Evolutionary conservation across 2,113 vertebrate species (phyloP), one percentile per base, ranked within the genome.

Genomic region (Oostethus manadensis): DNA sequence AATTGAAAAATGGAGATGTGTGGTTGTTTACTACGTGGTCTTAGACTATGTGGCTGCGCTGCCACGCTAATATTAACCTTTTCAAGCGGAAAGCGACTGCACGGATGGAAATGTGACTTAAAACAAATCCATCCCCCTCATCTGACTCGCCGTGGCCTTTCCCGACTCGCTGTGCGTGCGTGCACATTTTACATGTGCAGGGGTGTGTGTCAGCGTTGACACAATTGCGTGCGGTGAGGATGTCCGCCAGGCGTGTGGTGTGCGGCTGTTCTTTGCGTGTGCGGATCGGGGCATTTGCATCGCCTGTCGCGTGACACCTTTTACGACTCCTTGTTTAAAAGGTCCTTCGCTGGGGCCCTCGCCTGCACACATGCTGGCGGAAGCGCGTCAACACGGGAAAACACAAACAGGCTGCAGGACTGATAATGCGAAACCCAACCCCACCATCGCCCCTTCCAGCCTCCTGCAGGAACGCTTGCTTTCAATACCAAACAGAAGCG

Each of bases 271-370:
- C 75, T 78, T 72, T 73, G 58, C 10, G 18, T 73, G 10, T 4
- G 69, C 16, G 17, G 64, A 74, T 69, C 66, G 67, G 45, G 55
- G 68, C 75, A 70, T 82, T 83, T 76, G 68, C 50, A 35, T 35
- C 35, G 20, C 63, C 62, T 78, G 64, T 79, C 64, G 6, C 47
- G 62, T 69, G 65, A 71, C 77, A 74, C 68, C 64, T 70, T 85
- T 84, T 80, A 78, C 66, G 75, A 76, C 78, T 77, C 72, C 66
- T 72, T 82, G 78, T 80, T 81, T 74, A 85, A 86, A n/a, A 81
- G 83, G 78, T 77, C 82, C 77, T 74, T 79, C 71, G 72, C 63
- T 26, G 26, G 61, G 68, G 60, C 71, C 23, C 15, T 62, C 62
- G 76, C 71, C 66, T 18, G 48, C 1, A 29, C n/a, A 6, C 51